Evolutionary conservation across 1,140 invertebrate species (phyloP), one percentile per base, ranked within the genome.

Genomic region (Zaprionus africanus): DNA sequence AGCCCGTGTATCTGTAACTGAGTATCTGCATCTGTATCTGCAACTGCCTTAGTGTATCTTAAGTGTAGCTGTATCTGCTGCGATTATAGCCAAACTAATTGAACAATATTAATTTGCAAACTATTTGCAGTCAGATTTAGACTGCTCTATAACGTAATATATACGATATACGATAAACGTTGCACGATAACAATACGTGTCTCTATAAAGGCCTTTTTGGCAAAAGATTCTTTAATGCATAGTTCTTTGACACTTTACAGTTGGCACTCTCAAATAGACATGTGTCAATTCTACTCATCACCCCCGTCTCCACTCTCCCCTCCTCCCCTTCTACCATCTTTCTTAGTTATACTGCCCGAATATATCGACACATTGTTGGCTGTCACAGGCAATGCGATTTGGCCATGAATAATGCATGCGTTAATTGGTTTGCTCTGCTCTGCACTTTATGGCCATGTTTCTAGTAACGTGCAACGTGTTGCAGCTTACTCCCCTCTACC

Each of bases 361-460:
- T 9, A 41, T 59, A 38, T 26, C 28, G 26, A 34, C 1, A 31
- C 15, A 57, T n/a, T 28, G 54, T 46, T 46, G 41, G 17, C 41
- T 46, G 19, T 51, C 19, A 24, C 46, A 59, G 38, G 7, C 36
- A 19, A 28, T 28, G 9, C 13, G 41, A 61, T 26, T 53, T 34
- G 61, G 61, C 34, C 63, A 64, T 80, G 71, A 80, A 80, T 80
- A 38, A 80, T 80, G 78, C 78, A 80, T 80, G 46, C 56, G 56
- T 76, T 79, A 65, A 80, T 80, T 80, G 74, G 28, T 62, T 65
- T 71, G 63, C 28, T 38, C 51, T 61, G 59, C 36, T 51, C 28
- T 34, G 60, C 13, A 28, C 15, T 34, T 7, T 53, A 12, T 12
- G 57, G 34, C 13, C 13, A 46, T 46, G 41, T 46, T 46, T n/a